Evolutionary conservation across 2,888 invertebrate genomes (phyloP).

Genomic region (Ectemnius continuus): DNA sequence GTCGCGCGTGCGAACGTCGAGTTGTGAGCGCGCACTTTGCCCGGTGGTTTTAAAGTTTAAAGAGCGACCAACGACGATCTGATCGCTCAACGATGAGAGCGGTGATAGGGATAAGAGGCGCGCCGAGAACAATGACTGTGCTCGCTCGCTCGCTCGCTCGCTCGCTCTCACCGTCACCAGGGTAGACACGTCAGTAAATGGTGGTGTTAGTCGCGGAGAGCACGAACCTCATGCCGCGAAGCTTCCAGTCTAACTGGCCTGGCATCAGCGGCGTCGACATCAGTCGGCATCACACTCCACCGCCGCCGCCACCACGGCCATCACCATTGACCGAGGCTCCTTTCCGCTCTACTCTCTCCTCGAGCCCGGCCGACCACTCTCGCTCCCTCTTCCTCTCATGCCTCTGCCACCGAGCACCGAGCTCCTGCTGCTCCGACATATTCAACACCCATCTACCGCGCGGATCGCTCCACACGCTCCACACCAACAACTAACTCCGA

Average conservation of each 20-base stretch:
- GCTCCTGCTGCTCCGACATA: no score
- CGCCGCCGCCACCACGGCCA: slow-evolving; percentile 51
- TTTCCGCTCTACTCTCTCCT: slow-evolving; percentile 31
- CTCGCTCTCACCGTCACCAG: no score
- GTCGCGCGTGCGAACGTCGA: slow-evolving; percentile 22
- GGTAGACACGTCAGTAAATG: slow-evolving; percentile 15
- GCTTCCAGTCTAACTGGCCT: slow-evolving; percentile 71
- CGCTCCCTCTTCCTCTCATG: neutral
- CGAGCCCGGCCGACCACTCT: neutral
- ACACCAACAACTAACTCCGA: no score
- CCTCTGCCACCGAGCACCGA: no score
- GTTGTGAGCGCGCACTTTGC: slow-evolving; percentile 14
- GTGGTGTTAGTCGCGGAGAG: neutral
- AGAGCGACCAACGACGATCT: slow-evolving; percentile 11
- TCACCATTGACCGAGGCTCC: slow-evolving; percentile 67
- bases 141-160: no score
- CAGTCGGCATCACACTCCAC: neutral
- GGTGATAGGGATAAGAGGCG: slow-evolving; percentile 24
- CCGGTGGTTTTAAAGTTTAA: slow-evolving; percentile 6
- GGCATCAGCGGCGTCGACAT: slow-evolving; percentile 38
- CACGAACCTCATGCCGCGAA: slow-evolving; percentile 60
- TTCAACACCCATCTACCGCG: no score
- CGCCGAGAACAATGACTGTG: neutral
- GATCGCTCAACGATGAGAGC: neutral
- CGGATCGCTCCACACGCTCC: neutral